Evolutionary conservation across 2,888 invertebrate species (phyloP), one percentile per base, ranked within the genome.

Genomic region (Dolichopus griseipennis): DNA sequence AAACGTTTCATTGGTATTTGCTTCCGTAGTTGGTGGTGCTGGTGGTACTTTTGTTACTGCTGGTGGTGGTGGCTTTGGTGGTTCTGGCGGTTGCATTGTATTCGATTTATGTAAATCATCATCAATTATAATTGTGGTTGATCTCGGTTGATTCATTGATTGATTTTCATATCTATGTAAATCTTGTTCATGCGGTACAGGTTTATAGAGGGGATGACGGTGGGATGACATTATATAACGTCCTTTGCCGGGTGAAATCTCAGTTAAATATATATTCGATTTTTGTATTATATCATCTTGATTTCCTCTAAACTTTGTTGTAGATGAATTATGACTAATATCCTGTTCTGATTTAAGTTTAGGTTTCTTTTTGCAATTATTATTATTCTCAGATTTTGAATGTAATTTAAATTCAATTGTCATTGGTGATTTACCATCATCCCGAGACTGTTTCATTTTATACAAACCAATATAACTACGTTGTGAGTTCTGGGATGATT

Each of bases 361-460:
- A 2, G 27, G 10, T 63, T 63, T 63, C 15, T 21, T 22, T 27
- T 22, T 10, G 6, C 27, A 27, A 27, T 27, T n/a, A n/a, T n/a
- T 33, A n/a, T 69, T 43, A 27, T 70, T 72, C 7, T 20, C 68
- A 69, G 62, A 68, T 69, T 70, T 73, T 15, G 71, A 71, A 43
- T 79, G 78, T 1, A 79, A 75, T 65, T 77, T 75, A 68, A 79
- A 79, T 67, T 79, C 79, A 15, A 79, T 79, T 68, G 78, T 77
- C 2, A 77, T 74, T 0, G 79, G 79, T 1, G 75, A 75, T 64
- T 64, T 64, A 1, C 27, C 34, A 27, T 18, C 33, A 64, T 5
- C 3, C 33, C 27, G 1, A n/a, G 27, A 64, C 4, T 18, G 8
- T 33, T 64, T 34, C 64, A 64, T 64, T 33, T 64, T 27, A 34